Base-by-base conservation (phyloP, 1,140 invertebrate species). In the Pomacea maculata region DNA sequence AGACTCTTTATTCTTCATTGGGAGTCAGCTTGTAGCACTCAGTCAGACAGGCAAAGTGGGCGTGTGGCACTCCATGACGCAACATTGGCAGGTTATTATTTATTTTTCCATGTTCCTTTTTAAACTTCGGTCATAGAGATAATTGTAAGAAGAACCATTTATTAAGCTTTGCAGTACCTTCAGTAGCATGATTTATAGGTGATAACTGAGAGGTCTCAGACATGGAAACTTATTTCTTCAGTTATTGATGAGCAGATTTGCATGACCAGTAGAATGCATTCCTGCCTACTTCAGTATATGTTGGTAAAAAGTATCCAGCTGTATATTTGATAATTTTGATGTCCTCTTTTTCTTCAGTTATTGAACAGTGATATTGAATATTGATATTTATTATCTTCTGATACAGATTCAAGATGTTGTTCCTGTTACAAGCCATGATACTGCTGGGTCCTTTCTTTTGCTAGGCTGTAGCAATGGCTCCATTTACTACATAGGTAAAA, bases 41-140 rank as follows among this genome's bases (percentile, higher is more conserved):
- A 98, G 97, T 65, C 94, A 95, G 6, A 95, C 95, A 34, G 98
- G 98, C n/a, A 99, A 99, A 93, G 97, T 99, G 81, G 98, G 98
- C 12, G 97, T 99, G 25, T 99, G 97, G 97, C 97, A 99, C 92
- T 96, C 97, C 0, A 98, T 98, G 95, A 98, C 97, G 0, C 97
- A 98, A 86, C 97, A 99, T 91, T 99, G 98, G 97, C 93, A 93
- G 89, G 93, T 93, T 85, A 81, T 88, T 29, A 11, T 68, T 15
- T 52, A 17, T 54, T 21, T 64, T 17, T 6, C 19, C 55, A 19
- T 77, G 25, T 11, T 77, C 8, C 17, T 14, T 45, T 21, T 25
- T 9, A 80, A 25, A 34, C 1, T 45, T 6, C n/a, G 12, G 2
- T 67, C 64, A 19, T 67, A 67, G 34, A 45, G 34, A 45, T 45